phyloP scores from a whole-genome alignment of 1,140 invertebrate species.

The Oppia nitens region DNA sequence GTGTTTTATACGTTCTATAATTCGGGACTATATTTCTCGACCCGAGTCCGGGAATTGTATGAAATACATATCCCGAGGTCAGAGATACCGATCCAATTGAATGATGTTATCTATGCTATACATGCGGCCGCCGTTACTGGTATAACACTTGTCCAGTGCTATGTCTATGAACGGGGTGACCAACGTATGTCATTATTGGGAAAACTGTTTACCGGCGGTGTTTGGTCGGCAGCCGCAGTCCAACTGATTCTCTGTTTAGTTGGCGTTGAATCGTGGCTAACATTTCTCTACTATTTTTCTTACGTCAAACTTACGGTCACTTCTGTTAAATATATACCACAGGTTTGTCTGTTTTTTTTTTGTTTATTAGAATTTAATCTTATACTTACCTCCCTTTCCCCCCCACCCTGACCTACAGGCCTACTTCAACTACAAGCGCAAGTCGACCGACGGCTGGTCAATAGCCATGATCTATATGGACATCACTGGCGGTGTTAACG shows the following conservation, averaged over 20 bases:
- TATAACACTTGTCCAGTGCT: conserved; percentile 72
- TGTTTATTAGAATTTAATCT: neutral
- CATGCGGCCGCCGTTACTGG: conserved; percentile 73
- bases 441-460: conserved; percentile 93
- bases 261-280: conserved; percentile 58
- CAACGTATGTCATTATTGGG: neutral
- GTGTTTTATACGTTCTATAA: conserved; percentile 84
- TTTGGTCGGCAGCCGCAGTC: neutral
- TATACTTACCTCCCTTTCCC: neutral
- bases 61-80: conserved; percentile 54
- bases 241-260: conserved; percentile 15
- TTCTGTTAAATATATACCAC: conserved; percentile 90
- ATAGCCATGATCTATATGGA: conserved; percentile 94
- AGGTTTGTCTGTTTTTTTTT: neutral
- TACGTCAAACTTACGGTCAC: conserved; percentile 92
- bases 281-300: conserved; percentile 84
- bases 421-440: conserved; percentile 82
- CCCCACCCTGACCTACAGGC: conserved; percentile 37
- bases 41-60: conserved; percentile 59
- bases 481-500: conserved; percentile 81
- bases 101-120: conserved; percentile 87
- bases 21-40: conserved; percentile 67
- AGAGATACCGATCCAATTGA: conserved; percentile 84
- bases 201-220: neutral
- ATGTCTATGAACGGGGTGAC: conserved; percentile 54